phyloP scores from a whole-genome alignment of 2,113 vertebrate genomes.

The Myiozetetes cayanensis region DNA sequence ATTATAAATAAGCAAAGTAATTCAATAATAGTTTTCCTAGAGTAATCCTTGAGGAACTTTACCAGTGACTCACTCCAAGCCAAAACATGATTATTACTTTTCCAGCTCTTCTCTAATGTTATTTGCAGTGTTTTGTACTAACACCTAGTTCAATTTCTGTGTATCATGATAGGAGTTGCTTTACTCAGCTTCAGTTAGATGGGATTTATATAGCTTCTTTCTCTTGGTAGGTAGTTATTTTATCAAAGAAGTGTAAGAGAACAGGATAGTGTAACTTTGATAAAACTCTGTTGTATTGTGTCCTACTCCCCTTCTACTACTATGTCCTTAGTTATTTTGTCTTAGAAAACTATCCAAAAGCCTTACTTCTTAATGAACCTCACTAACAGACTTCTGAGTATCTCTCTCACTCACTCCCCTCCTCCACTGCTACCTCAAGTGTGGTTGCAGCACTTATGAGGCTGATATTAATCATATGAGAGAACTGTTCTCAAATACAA shows the following conservation, averaged over 20 bases:
- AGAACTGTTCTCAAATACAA: not conserved
- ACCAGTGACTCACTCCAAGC: not conserved
- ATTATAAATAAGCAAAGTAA: not conserved
- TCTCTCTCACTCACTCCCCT: not conserved
- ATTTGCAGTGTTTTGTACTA: not conserved
- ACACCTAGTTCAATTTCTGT: not conserved
- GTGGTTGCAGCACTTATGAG: not conserved
- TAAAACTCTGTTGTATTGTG: not conserved
- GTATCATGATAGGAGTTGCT: not conserved
- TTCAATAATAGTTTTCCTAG: not conserved
- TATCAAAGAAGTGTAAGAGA: not conserved
- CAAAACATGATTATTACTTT: not conserved
- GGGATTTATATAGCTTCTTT: not conserved
- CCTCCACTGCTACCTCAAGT: not conserved
- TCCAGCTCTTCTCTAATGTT: not conserved
- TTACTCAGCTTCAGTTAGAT: not conserved
- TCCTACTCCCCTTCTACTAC: not conserved
- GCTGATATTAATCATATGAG: not conserved
- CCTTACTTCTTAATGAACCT: not conserved
- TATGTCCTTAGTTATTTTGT: not conserved
- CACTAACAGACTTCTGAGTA: not conserved
- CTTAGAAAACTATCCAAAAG: not conserved
- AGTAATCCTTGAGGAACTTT: not conserved
- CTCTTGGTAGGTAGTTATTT: not conserved
- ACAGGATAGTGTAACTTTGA: not conserved